A percentile compares a stretch with the other conserved stretches of the same genome.
phyloP scores from a whole-genome alignment of 2,113 vertebrate species.

The Anolis sagrei region DNA sequence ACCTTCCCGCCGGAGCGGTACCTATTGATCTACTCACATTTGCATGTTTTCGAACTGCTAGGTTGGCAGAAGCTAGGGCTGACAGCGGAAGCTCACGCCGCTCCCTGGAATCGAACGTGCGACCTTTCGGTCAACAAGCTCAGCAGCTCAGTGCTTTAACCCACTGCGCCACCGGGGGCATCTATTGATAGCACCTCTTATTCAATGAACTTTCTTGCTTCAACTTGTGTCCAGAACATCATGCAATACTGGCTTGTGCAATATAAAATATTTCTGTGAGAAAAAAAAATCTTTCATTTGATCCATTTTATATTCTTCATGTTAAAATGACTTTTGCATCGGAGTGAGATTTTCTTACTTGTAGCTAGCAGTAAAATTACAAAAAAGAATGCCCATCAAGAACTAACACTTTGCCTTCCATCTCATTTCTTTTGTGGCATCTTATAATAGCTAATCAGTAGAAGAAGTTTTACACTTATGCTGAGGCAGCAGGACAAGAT shows the following conservation, averaged over 20 bases:
- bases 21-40: no score
- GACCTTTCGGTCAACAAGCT: no score
- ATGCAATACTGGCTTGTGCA: background rate
- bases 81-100: no score
- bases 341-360: background rate
- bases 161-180: no score
- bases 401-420: conserved; percentile 1
- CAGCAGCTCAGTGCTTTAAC: no score
- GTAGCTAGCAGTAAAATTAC: conserved; percentile 2
- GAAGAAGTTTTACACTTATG: conserved; percentile 13
- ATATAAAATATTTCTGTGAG: background rate
- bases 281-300: background rate
- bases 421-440: conserved; percentile 11
- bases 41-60: no score
- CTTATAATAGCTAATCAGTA: conserved; percentile 19
- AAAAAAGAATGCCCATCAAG: background rate
- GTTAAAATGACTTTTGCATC: background rate
- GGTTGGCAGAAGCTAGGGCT: no score
- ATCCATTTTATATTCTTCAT: background rate
- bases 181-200: background rate
- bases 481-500: background rate
- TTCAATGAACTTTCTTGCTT: background rate
- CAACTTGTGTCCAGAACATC: background rate
- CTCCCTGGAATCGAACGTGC: no score
- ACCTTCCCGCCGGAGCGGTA: no score